Percentiles rank a stretch among this genome's conserved stretches.
Conservation (phyloP, 2,113 vertebrate genomes). For the Notiomystis cincta region DNA sequence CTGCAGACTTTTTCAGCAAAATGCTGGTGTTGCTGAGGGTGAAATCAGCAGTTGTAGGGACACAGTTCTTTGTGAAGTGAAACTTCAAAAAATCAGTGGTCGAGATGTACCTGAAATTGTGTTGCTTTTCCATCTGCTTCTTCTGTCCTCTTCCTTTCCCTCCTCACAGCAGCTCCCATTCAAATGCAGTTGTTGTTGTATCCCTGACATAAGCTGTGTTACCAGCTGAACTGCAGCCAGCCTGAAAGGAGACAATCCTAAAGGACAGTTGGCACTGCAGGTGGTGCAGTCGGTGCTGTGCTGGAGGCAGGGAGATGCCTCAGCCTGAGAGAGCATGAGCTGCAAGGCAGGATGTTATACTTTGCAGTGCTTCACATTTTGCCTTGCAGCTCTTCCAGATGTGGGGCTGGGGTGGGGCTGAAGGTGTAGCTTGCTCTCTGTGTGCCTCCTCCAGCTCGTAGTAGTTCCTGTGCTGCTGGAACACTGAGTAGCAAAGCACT, state of each 20-base stretch:
- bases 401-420: neutral
- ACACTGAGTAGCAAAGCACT: neutral
- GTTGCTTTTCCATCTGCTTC: neutral
- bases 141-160: neutral
- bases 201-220: neutral
- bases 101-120: neutral
- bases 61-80: neutral
- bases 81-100: neutral
- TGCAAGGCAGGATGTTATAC: neutral
- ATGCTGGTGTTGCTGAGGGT: neutral
- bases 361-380: neutral
- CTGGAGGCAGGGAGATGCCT: neutral
- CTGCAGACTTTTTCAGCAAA: neutral
- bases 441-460: accelerated
- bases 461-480: neutral
- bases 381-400: neutral
- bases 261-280: neutral
- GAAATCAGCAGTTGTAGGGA: neutral
- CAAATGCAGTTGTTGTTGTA: neutral
- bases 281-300: neutral
- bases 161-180: neutral
- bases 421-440: neutral
- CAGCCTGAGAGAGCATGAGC: neutral
- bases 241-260: neutral
- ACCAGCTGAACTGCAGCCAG: neutral